Evolutionary conservation across 2,113 vertebrate species (phyloP), one percentile per base, ranked within the genome.

Genomic region (Siniperca chuatsi): DNA sequence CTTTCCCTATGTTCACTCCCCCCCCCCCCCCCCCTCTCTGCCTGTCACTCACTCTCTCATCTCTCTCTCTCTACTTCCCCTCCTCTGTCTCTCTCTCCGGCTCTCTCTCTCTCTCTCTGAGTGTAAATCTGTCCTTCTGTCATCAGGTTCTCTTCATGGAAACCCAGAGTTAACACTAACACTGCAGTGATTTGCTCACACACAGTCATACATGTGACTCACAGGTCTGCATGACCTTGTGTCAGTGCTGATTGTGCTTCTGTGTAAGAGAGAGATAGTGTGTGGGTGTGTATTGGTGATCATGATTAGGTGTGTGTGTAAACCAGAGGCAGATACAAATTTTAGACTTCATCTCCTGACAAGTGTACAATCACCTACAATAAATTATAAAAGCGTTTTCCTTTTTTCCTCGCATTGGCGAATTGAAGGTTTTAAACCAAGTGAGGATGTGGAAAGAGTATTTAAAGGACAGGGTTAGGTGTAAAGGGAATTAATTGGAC

Each of bases 401-500:
- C 2, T 21, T 67, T 29, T 29, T 37, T 37, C 1, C 1, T 18
- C 68, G 2, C 20, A 11, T 50, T 40, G 3, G 69, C 46, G 44
- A n/a, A 29, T 29, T 69, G 1, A 66, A 33, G 16, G 35, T 55
- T 77, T 82, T 40, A 58, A 85, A 79, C 8, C 25, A 52, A 66
- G 35, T 29, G 13, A 71, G 29, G 42, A 20, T 77, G 66, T 57
- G 52, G 12, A 42, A 46, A 69, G 57, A n/a, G 23, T 65, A 50
- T 42, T 78, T 84, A 55, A 23, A 55, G 65, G 20, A 85, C 55
- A 15, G 3, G 18, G 50, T 64, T 72, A 20, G 8, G 23, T 81
- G n/a, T 54, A 65, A 70, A 50, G 25, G 67, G 75, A 84, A 78
- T 88, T 77, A 79, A 84, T 80, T 79, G 66, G 44, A 84, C 48